Percentiles rank a stretch among this genome's conserved stretches.
Evolutionary conservation across 64 coral and sea anemone species (phyloP).

Genomic region (Anthopleura sola): DNA sequence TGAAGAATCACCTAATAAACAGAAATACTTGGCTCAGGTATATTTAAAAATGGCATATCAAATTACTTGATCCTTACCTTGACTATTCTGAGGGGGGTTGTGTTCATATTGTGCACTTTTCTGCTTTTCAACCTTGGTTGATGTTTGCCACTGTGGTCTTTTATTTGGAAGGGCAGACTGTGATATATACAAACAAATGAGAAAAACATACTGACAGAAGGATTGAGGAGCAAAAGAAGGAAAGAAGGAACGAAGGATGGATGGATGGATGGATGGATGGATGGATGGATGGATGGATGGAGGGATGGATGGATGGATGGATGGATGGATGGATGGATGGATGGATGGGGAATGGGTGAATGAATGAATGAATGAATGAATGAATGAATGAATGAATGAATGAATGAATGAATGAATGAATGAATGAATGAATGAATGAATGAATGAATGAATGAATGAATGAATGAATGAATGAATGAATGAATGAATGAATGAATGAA

Average conservation of each 20-base stretch:
- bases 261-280: neutral
- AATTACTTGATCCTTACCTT: neutral
- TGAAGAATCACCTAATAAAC: neutral
- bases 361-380: neutral
- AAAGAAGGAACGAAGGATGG: neutral
- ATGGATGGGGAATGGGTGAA: too few species aligned
- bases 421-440: neutral
- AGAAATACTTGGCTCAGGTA: neutral
- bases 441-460: too few species aligned
- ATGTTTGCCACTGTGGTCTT: neutral
- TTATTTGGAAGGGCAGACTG: neutral
- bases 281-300: neutral
- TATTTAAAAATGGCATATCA: too few species aligned
- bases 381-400: neutral
- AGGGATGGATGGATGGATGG: too few species aligned
- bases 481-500: too few species aligned
- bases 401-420: neutral
- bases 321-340: too few species aligned
- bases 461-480: neutral
- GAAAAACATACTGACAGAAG: neutral
- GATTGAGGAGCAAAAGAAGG: neutral
- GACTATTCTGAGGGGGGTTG: neutral
- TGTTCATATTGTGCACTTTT: neutral
- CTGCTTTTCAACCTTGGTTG: neutral
- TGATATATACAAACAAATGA: neutral